These are phyloP conservation scores for Galbula dea DNA, from an alignment of 2,113 vertebrate species.

Conservation along the genomic window DNA sequence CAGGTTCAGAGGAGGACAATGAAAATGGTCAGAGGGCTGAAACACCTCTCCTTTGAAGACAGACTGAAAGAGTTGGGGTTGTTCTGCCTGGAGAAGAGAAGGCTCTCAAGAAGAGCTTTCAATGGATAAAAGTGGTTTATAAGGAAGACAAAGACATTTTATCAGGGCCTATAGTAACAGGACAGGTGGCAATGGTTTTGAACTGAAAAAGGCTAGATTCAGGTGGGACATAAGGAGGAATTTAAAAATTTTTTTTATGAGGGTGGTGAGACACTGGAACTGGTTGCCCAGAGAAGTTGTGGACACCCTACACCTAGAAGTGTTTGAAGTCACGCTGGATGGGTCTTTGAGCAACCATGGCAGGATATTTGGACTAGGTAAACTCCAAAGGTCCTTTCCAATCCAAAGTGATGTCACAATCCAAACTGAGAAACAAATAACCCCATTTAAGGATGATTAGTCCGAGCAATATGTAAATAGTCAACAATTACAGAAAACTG, in stretches of 20 bases:
- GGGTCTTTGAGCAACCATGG: not conserved
- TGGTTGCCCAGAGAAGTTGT: not conserved
- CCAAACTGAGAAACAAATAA: too few species aligned
- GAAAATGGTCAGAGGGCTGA: too few species aligned
- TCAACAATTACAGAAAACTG: too few species aligned
- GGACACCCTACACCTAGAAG: not conserved
- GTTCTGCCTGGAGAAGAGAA: not conserved
- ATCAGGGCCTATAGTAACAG: not conserved
- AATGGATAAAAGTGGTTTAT: not conserved
- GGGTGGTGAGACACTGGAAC: not conserved
- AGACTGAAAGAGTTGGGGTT: too few species aligned
- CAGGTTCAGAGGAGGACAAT: too few species aligned
- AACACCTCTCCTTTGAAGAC: too few species aligned
- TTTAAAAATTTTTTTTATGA: not conserved
- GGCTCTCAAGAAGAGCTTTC: not conserved
- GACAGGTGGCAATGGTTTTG: not conserved
- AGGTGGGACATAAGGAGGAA: not conserved
- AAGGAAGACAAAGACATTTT: not conserved
- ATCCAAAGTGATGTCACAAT: not conserved
- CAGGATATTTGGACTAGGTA: not conserved
- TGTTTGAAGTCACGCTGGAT: not conserved
- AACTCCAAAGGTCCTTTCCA: not conserved
- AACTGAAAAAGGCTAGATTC: not conserved
- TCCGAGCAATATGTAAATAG: too few species aligned
- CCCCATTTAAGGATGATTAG: too few species aligned